Percentiles rank a stretch among this genome's conserved stretches.
Conservation (phyloP, 1,140 invertebrate species). For the Vollenhovia emeryi region DNA sequence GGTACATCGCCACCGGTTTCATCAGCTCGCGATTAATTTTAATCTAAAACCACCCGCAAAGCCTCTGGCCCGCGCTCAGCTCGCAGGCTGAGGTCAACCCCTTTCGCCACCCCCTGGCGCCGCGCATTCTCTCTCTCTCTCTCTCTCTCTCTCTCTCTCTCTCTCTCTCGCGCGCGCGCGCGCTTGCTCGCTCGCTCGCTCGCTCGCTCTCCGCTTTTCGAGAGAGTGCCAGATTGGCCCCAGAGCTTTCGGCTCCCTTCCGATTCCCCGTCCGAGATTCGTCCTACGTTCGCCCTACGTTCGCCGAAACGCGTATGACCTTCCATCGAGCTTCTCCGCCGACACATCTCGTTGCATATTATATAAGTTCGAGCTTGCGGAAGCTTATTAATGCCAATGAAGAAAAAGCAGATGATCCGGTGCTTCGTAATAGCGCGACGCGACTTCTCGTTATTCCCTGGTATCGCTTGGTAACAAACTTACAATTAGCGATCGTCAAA, state of each 20-base stretch:
- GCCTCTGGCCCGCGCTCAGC: constrained; percentile 67
- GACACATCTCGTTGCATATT: not conserved
- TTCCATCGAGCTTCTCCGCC: not conserved
- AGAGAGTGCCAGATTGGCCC: constrained; percentile 71
- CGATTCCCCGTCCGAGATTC: constrained; percentile 48
- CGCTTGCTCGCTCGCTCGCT: no score
- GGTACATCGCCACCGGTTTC: constrained; percentile 72
- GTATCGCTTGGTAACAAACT: not conserved
- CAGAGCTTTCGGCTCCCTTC: constrained; percentile 53
- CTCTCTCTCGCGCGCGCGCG: no score
- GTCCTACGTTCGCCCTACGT: constrained; percentile 58
- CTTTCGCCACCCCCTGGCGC: constrained; percentile 59
- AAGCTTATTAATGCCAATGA: not conserved
- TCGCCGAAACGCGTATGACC: constrained; percentile 43
- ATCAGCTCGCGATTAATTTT: constrained; percentile 79
- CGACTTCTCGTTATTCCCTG: not conserved
- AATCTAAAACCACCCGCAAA: constrained; percentile 78
- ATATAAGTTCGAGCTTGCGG: not conserved
- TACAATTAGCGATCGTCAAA: not conserved
- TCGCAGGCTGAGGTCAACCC: constrained; percentile 68
- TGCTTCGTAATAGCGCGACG: not conserved
- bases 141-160: not conserved
- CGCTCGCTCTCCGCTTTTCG: constrained; percentile 22
- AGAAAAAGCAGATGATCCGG: not conserved
- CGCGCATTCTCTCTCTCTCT: not conserved